Base-by-base conservation (phyloP, 2,888 invertebrate species). In the Idaea dimidiata region DNA sequence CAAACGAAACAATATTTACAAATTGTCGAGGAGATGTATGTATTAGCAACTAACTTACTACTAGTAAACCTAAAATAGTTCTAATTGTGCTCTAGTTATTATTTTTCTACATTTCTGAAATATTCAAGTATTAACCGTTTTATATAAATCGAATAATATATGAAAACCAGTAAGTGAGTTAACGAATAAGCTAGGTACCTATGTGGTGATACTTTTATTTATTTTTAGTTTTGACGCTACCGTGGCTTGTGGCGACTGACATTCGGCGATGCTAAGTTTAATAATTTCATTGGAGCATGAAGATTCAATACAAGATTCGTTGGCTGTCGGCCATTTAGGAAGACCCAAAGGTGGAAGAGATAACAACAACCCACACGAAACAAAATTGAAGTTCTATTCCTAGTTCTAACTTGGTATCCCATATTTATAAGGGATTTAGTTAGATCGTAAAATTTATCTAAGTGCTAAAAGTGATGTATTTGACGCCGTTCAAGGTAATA, bases 401-500 rank as follows among this genome's bases (percentile, higher is more conserved):
- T 56, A 55, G 17, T 55, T 17, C 16, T 55, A 18, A 18, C 18
- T 56, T 56, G 18, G 18, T 4, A 17, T 17, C 18, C 18, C 3
- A 56, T 56, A 17, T 18, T 56, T 56, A 56, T 54, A 10, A 54
- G 54, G 56, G 56, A 56, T 56, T 24, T 18, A 56, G 56, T 17
- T 17, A 14, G 56, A 14, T 54, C 16, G 14, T 56, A 18, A 56
- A 56, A 17, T 56, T 17, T 18, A 56, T 17, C 5, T 56, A 56
- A 56, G 7, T 56, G 56, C 18, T 17, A 56, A 1, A 56, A 17
- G 56, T 56, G 56, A 56, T 56, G 10, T 17, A 56, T 56, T 17
- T 56, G 56, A 56, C 18, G 17, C 18, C 14, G 7, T 56, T 53
- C n/a, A 53, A 14, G 10, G 64, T 62, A 62, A 63, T 63, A 65